Evolutionary conservation across 2,797 vertebrate species (phyloP).

Genomic region (Melanotaenia trifasciata): DNA sequence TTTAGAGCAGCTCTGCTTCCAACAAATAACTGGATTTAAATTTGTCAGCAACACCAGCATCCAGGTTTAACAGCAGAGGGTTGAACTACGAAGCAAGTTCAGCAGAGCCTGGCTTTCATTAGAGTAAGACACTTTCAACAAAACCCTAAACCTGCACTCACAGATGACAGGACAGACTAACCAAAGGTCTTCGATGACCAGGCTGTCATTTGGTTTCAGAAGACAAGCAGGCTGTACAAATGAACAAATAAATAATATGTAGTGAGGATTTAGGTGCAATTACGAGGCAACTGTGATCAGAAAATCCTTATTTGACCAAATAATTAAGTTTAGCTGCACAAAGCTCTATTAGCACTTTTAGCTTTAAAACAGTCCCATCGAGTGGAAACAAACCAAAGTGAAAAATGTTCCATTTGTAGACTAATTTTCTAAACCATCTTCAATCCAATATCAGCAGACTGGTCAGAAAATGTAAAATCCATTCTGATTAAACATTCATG

Average conservation of each 20-base stretch:
- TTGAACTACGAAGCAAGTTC: neutral
- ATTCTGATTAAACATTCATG: neutral
- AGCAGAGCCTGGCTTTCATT: neutral
- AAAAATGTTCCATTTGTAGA: neutral
- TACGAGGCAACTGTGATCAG: too few relatives aligned
- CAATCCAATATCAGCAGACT: neutral
- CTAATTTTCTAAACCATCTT: neutral
- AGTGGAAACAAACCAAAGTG: neutral
- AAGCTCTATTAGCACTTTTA: neutral
- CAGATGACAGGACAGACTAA: neutral
- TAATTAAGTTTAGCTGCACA: neutral
- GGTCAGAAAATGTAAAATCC: neutral
- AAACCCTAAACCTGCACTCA: neutral
- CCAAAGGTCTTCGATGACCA: too few relatives aligned
- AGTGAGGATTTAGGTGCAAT: neutral
- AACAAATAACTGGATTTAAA: neutral
- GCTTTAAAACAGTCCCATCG: neutral
- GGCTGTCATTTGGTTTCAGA: neutral
- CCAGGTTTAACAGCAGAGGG: neutral
- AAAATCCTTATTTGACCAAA: neutral
- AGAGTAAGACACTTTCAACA: neutral
- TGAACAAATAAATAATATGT: neutral
- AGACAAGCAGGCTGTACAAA: neutral
- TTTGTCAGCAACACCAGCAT: neutral
- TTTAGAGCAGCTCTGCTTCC: constrained; percentile 24